Percentiles rank a stretch among this genome's conserved stretches.
Conservation (phyloP, 2,797 vertebrate species). For the Arnoldichthys spilopterus region DNA sequence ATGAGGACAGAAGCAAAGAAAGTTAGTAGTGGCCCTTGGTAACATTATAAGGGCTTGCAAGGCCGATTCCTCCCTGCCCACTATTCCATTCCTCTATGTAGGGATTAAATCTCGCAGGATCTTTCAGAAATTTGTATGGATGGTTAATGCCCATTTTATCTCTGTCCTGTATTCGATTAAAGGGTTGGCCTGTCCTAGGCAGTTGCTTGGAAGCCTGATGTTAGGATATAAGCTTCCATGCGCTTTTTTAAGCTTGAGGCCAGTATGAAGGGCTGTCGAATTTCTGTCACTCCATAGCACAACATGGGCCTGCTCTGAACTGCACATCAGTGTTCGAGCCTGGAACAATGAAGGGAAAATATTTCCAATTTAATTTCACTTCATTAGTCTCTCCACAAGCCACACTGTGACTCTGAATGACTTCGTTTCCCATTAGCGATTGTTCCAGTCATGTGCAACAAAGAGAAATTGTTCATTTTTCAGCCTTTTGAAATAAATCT, state of each 20-base stretch:
- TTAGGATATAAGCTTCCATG: neutral
- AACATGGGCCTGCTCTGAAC: slow-evolving; percentile 18
- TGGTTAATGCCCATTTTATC: neutral
- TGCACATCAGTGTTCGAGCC: slow-evolving; percentile 35
- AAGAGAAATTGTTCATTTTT: slow-evolving; percentile 63
- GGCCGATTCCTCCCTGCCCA: neutral
- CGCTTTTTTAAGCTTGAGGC: neutral
- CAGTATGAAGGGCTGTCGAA: neutral
- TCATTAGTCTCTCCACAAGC: slow-evolving; percentile 45
- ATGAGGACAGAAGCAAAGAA: neutral
- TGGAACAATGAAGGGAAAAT: slow-evolving; percentile 41
- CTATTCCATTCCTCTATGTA: neutral
- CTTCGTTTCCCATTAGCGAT: slow-evolving; percentile 49
- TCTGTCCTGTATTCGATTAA: neutral
- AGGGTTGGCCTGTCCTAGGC: neutral
- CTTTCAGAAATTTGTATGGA: neutral
- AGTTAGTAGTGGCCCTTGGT: neutral
- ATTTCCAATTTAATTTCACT: slow-evolving; percentile 54
- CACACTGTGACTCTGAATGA: slow-evolving; percentile 36
- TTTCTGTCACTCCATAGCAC: slow-evolving; percentile 8
- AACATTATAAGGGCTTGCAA: neutral
- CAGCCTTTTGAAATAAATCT: slow-evolving; percentile 49
- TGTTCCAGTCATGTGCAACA: slow-evolving; percentile 37
- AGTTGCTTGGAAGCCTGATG: neutral
- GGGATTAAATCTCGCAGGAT: neutral